A percentile compares a stretch with the other conserved stretches of the same genome.
These are phyloP conservation scores for Lycophotia porphyrea DNA, from an alignment of 2,888 invertebrate genomes.

Conservation along the genomic window DNA sequence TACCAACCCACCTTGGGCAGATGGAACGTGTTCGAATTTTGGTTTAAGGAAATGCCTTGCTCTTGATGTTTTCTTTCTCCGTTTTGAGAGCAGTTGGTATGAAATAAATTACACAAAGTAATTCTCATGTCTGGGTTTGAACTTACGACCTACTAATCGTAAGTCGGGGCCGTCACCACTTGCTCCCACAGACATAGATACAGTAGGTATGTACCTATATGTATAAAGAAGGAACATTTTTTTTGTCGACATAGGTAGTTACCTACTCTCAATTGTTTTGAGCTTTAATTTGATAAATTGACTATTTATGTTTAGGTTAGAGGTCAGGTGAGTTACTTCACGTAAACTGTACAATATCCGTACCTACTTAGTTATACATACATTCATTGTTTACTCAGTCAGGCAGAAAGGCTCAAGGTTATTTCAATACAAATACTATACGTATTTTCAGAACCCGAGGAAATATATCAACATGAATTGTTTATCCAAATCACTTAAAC, in stretches of 20 bases:
- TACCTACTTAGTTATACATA: too few species aligned
- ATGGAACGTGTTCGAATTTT: too few species aligned
- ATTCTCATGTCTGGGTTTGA: not conserved
- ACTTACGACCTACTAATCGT: not conserved
- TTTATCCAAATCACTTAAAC: constrained; percentile 44
- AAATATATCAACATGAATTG: constrained; percentile 37
- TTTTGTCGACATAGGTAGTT: not conserved
- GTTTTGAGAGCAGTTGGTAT: not conserved
- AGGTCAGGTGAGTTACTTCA: constrained; percentile 13
- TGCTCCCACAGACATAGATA: not conserved
- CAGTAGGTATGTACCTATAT: too few species aligned
- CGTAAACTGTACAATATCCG: not conserved
- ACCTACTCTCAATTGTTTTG: not conserved
- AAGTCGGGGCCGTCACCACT: not conserved
- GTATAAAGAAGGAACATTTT: not conserved
- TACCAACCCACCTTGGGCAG: too few species aligned
- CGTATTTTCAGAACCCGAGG: constrained; percentile 14
- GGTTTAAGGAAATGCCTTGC: too few species aligned
- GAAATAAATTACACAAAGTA: too few species aligned
- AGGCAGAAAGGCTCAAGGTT: not conserved
- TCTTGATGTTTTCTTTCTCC: not conserved
- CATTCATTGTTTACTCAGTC: constrained; percentile 5
- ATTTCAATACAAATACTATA: not conserved
- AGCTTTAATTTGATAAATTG: constrained; percentile 1
- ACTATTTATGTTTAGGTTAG: not conserved